A percentile compares a stretch with the other conserved stretches of the same genome.
Evolutionary conservation across 2,797 vertebrate genomes (phyloP).

Genomic region (Sphaeramia orbicularis): DNA sequence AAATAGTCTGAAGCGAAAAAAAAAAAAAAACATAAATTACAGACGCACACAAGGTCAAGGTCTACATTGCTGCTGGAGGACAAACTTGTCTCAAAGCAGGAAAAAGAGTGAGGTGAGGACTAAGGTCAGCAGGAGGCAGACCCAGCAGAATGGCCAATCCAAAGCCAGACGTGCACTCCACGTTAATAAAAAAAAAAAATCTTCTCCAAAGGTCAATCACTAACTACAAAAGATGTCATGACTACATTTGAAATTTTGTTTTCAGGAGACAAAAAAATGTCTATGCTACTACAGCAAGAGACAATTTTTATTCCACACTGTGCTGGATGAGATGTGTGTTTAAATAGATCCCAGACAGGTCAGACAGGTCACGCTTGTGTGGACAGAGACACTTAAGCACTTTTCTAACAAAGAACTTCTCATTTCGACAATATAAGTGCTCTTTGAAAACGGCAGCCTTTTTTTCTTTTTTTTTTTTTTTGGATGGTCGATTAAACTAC

Average conservation of each 20-base stretch:
- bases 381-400: conserved; percentile 16
- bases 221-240: conserved; percentile 31
- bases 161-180: conserved; percentile 35
- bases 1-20: conserved; percentile 30
- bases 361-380: conserved; percentile 44
- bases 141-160: conserved; percentile 42
- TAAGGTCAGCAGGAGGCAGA: conserved; percentile 44
- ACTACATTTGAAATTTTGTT: conserved; percentile 43
- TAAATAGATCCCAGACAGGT: conserved; percentile 24
- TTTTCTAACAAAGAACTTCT: conserved; percentile 41
- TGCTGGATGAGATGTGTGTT: conserved; percentile 21
- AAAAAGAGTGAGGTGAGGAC: conserved; percentile 44
- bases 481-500: conserved; percentile 32
- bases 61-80: conserved; percentile 42
- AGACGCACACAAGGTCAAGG: conserved; percentile 38
- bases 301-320: conserved; percentile 24
- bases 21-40: conserved; percentile 45
- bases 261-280: conserved; percentile 21
- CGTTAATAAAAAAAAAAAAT: conserved; percentile 41
- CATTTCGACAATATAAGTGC: conserved; percentile 36
- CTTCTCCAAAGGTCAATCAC: conserved; percentile 49
- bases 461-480: conserved; percentile 7
- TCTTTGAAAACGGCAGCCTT: conserved; percentile 17
- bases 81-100: conserved; percentile 41
- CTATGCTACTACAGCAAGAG: conserved; percentile 15